phyloP scores from a whole-genome alignment of 2,113 vertebrate genomes.

The Anolis sagrei region DNA sequence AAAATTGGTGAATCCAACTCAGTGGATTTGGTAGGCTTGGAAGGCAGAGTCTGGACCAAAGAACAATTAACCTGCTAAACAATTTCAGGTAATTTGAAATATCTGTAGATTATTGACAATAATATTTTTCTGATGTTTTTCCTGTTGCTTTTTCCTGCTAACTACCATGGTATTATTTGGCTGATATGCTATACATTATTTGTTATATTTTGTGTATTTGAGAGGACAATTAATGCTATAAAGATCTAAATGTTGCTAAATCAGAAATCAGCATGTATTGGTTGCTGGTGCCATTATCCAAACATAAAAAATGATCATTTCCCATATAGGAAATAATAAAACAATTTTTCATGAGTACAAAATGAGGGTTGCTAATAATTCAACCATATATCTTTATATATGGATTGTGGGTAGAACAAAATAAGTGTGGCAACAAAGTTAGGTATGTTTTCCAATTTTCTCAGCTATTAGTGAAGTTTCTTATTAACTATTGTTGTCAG shows the following conservation, averaged over 20 bases:
- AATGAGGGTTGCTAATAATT: background rate
- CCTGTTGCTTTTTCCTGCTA: slow-evolving; percentile 46
- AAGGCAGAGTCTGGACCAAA: slow-evolving; percentile 80
- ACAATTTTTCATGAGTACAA: background rate
- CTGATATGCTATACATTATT: slow-evolving; percentile 70
- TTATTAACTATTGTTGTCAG: background rate
- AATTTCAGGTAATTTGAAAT: slow-evolving; percentile 86
- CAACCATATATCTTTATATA: background rate
- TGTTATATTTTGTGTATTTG: slow-evolving; percentile 71
- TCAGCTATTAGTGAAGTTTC: background rate
- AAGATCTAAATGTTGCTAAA: slow-evolving; percentile 75
- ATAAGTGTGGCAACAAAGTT: background rate
- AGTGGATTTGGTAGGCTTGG: slow-evolving; percentile 71
- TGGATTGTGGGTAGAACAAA: slow-evolving; percentile 17
- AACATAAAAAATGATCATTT: background rate
- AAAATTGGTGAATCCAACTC: slow-evolving; percentile 82
- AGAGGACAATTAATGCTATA: slow-evolving; percentile 70
- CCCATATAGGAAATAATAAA: background rate
- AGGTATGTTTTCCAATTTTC: background rate
- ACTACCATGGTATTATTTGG: slow-evolving; percentile 69
- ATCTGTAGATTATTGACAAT: slow-evolving; percentile 62
- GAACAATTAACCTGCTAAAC: slow-evolving; percentile 78
- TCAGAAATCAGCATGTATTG: slow-evolving; percentile 63
- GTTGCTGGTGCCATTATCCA: slow-evolving; percentile 32
- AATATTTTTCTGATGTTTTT: slow-evolving; percentile 66